Evolutionary conservation across 2,888 invertebrate genomes (phyloP).

Genomic region (Cheilosia soror): DNA sequence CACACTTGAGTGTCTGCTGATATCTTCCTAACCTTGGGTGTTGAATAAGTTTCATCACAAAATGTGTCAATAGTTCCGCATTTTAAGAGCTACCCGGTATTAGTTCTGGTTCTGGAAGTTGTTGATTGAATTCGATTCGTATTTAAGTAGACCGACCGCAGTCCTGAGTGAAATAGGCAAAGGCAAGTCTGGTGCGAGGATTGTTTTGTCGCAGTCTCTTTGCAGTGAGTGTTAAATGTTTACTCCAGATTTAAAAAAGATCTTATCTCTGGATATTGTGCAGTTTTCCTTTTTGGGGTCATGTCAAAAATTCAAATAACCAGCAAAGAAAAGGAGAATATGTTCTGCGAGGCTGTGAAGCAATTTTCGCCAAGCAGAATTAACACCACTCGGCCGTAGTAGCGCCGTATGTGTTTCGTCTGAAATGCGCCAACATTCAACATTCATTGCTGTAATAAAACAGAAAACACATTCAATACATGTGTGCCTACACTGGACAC

Average conservation of each 20-base stretch:
- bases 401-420: constrained; percentile 21
- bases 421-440: constrained; percentile 52
- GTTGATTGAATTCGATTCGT: neutral
- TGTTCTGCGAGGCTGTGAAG: constrained; percentile 15
- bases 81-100: neutral
- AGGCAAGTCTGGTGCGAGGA: neutral
- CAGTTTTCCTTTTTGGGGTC: constrained; percentile 20
- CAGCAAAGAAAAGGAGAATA: constrained; percentile 23
- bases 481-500: constrained; percentile 1
- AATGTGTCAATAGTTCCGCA: constrained; percentile 29
- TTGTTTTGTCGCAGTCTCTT: neutral
- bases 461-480: constrained; percentile 30
- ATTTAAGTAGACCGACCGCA: constrained; percentile 1
- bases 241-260: constrained; percentile 18
- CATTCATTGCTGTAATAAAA: constrained; percentile 26
- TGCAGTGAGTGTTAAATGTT: neutral
- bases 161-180: neutral
- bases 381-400: constrained; percentile 27
- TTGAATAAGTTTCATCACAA: neutral
- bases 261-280: neutral
- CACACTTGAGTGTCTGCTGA: constrained; percentile 37
- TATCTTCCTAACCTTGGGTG: constrained; percentile 38
- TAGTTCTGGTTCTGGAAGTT: constrained; percentile 9
- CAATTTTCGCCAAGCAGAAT: constrained; percentile 12
- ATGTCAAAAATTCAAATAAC: constrained; percentile 33